A percentile compares a stretch with the other conserved stretches of the same genome.
Evolutionary conservation across 2,888 invertebrate species (phyloP).

Genomic region (Steinernema hermaphroditum): DNA sequence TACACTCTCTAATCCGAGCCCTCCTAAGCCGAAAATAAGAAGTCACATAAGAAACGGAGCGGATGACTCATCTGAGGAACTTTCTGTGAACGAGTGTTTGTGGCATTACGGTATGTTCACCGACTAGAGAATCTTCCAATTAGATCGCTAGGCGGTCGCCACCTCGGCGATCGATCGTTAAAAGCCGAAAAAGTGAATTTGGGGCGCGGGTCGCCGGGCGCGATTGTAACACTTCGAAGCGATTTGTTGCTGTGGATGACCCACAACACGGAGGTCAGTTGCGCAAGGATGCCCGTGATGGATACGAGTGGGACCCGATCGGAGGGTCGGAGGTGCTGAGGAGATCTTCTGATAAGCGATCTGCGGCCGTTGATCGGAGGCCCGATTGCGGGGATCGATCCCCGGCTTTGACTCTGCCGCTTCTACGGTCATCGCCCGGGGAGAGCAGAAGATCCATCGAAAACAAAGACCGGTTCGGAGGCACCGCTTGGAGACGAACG

Average conservation of each 20-base stretch:
- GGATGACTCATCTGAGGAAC: not conserved
- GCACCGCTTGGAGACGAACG: not conserved
- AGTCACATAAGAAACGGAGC: too few relatives aligned
- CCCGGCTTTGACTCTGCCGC: too few relatives aligned
- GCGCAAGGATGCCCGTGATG: constrained; percentile 19
- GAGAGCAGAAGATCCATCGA: too few relatives aligned
- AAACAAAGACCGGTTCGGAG: not conserved
- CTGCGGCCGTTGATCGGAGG: not conserved
- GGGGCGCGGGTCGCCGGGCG: constrained; percentile 8
- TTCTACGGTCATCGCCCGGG: too few relatives aligned
- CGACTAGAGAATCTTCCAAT: constrained; percentile 8
- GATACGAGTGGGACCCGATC: constrained; percentile 9
- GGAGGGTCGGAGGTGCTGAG: not conserved
- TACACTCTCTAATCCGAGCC: constrained; percentile 7
- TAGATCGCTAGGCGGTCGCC: not conserved
- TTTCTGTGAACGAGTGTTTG: not conserved
- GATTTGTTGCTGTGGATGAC: constrained; percentile 20
- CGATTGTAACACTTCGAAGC: constrained; percentile 20
- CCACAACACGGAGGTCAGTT: constrained; percentile 5
- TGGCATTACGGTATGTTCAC: not conserved
- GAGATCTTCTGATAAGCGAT: constrained; percentile 25
- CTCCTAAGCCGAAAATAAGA: not conserved
- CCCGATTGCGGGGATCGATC: not conserved
- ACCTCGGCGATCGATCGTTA: constrained; percentile 22
- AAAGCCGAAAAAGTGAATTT: constrained; percentile 26